phyloP scores from a whole-genome alignment of 2,113 vertebrate genomes.

The Lycocorax pyrrhopterus region DNA sequence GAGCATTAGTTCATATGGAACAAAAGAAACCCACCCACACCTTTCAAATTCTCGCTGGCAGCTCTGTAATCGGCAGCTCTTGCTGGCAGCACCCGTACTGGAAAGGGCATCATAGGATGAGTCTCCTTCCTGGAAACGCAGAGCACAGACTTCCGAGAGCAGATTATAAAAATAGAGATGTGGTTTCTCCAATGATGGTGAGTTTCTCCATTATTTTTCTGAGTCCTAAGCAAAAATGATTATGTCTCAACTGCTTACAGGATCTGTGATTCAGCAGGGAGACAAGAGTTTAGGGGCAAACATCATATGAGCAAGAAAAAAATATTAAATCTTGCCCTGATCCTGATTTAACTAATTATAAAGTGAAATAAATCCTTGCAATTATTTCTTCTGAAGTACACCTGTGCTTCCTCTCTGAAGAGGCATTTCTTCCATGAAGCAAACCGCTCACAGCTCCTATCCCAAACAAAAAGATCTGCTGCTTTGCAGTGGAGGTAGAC shows the following conservation, averaged over 20 bases:
- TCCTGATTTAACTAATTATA: neutral
- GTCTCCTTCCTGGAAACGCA: constrained; percentile 47
- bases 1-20: neutral
- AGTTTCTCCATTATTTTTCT: neutral
- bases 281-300: neutral
- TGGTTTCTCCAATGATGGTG: neutral
- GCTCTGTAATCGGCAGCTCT: neutral
- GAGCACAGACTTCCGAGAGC: neutral
- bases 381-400: neutral
- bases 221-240: neutral
- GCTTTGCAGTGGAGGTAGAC: neutral
- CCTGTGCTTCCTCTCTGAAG: neutral
- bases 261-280: neutral
- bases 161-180: constrained; percentile 23
- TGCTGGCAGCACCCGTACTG: neutral
- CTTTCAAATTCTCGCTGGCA: neutral
- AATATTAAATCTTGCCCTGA: neutral
- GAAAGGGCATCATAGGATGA: constrained; percentile 26
- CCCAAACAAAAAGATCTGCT: neutral
- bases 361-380: neutral
- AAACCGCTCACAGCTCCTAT: neutral
- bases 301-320: neutral
- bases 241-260: neutral
- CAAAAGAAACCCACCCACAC: neutral
- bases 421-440: neutral